A percentile compares a stretch with the other conserved stretches of the same genome.
Evolutionary conservation across 2,113 vertebrate genomes (phyloP).

Genomic region (Coreoperca whiteheadi): DNA sequence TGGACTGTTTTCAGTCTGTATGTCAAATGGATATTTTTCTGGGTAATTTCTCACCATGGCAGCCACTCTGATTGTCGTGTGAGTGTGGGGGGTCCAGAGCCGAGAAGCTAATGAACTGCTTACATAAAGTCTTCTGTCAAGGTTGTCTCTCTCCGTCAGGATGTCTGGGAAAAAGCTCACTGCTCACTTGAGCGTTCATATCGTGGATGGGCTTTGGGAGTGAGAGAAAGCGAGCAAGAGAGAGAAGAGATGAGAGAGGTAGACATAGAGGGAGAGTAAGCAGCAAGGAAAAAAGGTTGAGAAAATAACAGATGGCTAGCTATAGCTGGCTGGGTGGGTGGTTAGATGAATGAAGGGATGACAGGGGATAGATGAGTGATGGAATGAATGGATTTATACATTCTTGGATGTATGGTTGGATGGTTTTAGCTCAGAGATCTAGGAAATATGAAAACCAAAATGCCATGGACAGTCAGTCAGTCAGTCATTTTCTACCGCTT

Average conservation of each 20-base stretch:
- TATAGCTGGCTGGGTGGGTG: slow-evolving; percentile 43
- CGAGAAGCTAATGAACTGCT: slow-evolving; percentile 61
- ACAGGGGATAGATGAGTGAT: background rate
- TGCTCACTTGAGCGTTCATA: slow-evolving; percentile 54
- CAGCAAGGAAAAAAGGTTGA: slow-evolving; percentile 32
- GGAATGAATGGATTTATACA: slow-evolving; percentile 25
- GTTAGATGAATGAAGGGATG: background rate
- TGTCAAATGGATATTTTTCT: slow-evolving; percentile 65
- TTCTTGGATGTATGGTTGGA: slow-evolving; percentile 24
- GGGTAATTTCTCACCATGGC: slow-evolving; percentile 58
- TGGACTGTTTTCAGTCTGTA: slow-evolving; percentile 43
- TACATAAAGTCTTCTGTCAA: slow-evolving; percentile 65
- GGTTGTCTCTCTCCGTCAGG: slow-evolving; percentile 49
- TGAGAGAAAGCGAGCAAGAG: slow-evolving; percentile 10
- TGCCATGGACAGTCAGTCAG: background rate
- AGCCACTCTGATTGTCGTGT: slow-evolving; percentile 45
- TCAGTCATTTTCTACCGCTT: too few relatives aligned
- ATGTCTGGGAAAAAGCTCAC: slow-evolving; percentile 51
- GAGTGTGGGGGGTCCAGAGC: slow-evolving; percentile 33
- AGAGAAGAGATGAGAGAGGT: slow-evolving; percentile 27
- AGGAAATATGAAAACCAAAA: slow-evolving; percentile 5
- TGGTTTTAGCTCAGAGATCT: slow-evolving; percentile 13
- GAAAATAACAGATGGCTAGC: slow-evolving; percentile 54
- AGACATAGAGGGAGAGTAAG: slow-evolving; percentile 12
- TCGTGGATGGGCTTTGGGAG: slow-evolving; percentile 22